These are phyloP conservation scores for Rhegmatorhina hoffmannsi DNA, from an alignment of 2,113 vertebrate species.

Conservation along the genomic window DNA sequence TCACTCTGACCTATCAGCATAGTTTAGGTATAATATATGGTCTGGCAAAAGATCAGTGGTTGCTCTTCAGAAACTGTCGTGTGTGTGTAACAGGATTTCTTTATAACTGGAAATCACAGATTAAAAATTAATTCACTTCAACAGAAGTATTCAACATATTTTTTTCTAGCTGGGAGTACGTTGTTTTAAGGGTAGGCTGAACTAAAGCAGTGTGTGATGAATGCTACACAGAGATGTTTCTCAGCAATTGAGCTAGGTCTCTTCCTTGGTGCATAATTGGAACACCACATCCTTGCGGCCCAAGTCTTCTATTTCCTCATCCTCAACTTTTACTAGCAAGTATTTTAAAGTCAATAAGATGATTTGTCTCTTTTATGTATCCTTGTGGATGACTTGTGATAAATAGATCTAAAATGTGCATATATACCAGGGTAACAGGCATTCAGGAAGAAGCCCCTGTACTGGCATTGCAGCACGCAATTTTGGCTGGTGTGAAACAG, in stretches of 20 bases:
- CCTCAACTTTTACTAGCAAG: background rate
- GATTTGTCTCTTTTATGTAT: background rate
- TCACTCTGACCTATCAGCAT: background rate
- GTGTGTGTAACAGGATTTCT: background rate
- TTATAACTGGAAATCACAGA: background rate
- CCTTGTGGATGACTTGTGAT: background rate
- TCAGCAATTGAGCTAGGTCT: background rate
- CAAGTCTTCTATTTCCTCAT: background rate
- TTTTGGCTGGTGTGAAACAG: background rate
- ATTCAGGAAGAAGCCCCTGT: background rate
- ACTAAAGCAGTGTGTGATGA: background rate
- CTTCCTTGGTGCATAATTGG: background rate
- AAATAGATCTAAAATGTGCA: background rate
- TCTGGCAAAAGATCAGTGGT: background rate
- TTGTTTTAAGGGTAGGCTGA: background rate
- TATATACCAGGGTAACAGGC: background rate
- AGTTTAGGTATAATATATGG: background rate
- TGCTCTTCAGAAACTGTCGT: background rate
- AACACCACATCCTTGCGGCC: background rate
- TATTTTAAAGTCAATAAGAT: background rate
- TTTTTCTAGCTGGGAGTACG: background rate
- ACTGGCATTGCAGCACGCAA: rapidly evolving
- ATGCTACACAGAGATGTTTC: background rate
- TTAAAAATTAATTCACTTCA: background rate
- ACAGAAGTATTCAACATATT: background rate